Evolutionary conservation across 2,113 vertebrate species (phyloP).

Genomic region (Erythrocercus mccallii): DNA sequence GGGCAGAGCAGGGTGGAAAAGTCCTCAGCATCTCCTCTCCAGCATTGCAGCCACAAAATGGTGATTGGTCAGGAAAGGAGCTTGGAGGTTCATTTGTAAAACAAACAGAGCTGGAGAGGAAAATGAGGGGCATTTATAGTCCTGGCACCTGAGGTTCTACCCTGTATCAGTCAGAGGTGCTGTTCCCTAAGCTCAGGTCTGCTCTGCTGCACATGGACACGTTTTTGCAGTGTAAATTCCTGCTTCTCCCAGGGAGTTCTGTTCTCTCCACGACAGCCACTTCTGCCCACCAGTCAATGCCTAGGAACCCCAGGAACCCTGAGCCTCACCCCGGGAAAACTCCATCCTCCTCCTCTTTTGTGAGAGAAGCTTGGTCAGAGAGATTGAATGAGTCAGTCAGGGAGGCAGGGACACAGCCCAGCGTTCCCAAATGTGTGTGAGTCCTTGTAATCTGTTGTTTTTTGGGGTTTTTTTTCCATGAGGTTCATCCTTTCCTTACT

Average conservation of each 20-base stretch:
- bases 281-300: background rate
- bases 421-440: background rate
- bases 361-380: background rate
- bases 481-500: background rate
- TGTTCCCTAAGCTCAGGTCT: background rate
- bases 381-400: background rate
- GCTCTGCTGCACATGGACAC: background rate
- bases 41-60: background rate
- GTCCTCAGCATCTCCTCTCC: background rate
- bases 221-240: background rate
- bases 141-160: background rate
- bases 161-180: background rate
- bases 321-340: background rate
- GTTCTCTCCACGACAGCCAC: background rate
- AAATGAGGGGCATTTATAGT: background rate
- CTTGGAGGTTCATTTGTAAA: background rate
- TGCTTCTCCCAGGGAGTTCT: background rate
- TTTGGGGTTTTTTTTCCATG: background rate
- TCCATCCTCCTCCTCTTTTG: background rate
- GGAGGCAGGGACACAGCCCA: background rate
- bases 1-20: background rate
- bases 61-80: background rate
- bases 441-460: background rate
- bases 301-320: background rate
- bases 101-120: background rate